Base-by-base conservation (phyloP, 2,113 vertebrate genomes). In the Bubo bubo region DNA sequence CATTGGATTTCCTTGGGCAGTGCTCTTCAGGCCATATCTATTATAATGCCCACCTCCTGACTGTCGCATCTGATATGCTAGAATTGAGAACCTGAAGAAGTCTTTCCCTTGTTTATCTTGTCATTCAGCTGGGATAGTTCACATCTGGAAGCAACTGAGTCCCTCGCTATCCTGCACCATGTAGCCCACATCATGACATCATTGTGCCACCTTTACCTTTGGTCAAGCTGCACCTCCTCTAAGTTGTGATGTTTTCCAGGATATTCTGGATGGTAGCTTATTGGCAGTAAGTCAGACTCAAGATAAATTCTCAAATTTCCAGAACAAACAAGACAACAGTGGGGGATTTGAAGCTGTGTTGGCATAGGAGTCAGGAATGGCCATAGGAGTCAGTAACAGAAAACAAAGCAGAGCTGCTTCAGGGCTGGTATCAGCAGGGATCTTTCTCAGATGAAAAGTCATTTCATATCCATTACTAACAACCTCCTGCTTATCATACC, bases 21-120 rank as follows among this genome's bases (percentile, higher is more conserved):
- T 23, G 62, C 14, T 47, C 6, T 80, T 73, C 77, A 77, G 45
- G 70, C 32, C 1, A 0, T 41, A 13, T 34, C 16, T 53, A 0
- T 70, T 60, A 12, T 14, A 50, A 15, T 6, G 11, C 14, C 45
- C 14, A 14, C 30, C 20, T 39, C 26, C 11, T 4, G 4, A 34
- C 18, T 27, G 39, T 56, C 59, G 26, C 27, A 14, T 12, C 18
- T 9, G 5, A 30, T 27, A 18, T 19, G 26, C 13, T 22, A 22
- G 55, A 84, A 76, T 12, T 32, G 34, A 59, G 82, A 86, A 32
- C 16, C 52, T 59, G 20, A 64, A 75, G 27, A 71, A 82, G 6
- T 26, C 28, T 43, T 50, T 81, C 23, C 12, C 6, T 10, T 10
- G 1, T 0, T 41, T 72, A 35, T 19, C 28, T 28, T 47, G 30